phyloP scores from a whole-genome alignment of 2,113 vertebrate genomes.

The Centrocercus urophasianus region DNA sequence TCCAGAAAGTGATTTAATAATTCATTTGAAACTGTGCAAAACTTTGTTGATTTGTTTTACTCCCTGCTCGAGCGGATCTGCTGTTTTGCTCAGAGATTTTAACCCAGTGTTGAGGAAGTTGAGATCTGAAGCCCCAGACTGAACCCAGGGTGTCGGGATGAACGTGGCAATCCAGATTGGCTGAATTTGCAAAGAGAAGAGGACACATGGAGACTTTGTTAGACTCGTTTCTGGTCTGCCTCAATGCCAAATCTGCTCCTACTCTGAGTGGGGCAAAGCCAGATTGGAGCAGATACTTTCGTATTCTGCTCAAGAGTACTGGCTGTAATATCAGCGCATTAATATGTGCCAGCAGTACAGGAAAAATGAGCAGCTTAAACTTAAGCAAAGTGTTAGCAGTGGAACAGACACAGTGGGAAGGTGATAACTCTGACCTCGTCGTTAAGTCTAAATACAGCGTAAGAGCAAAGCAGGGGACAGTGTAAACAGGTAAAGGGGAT shows the following conservation, averaged over 20 bases:
- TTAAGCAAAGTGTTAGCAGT: neutral
- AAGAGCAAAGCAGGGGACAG: neutral
- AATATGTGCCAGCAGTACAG: neutral
- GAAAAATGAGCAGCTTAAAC: neutral
- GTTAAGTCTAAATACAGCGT: neutral
- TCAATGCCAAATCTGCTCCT: neutral
- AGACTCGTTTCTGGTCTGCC: neutral
- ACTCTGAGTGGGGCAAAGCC: neutral
- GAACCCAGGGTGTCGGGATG: neutral
- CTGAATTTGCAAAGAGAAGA: neutral
- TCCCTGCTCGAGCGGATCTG: neutral
- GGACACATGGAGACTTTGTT: neutral
- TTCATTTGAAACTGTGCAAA: slow-evolving; percentile 46
- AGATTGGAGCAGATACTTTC: neutral
- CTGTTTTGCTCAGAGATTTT: neutral
- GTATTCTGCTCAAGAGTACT: neutral
- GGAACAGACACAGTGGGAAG: neutral
- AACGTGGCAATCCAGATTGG: neutral
- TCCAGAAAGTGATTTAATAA: slow-evolving; percentile 46
- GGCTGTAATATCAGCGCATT: neutral
- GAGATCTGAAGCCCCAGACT: neutral
- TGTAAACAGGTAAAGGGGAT: neutral
- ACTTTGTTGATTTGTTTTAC: slow-evolving; percentile 30
- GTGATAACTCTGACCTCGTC: neutral
- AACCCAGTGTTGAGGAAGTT: neutral